Percentiles rank a stretch among this genome's conserved stretches.
Evolutionary conservation across 2,797 vertebrate genomes (phyloP).

Genomic region (Silurus aristotelis): DNA sequence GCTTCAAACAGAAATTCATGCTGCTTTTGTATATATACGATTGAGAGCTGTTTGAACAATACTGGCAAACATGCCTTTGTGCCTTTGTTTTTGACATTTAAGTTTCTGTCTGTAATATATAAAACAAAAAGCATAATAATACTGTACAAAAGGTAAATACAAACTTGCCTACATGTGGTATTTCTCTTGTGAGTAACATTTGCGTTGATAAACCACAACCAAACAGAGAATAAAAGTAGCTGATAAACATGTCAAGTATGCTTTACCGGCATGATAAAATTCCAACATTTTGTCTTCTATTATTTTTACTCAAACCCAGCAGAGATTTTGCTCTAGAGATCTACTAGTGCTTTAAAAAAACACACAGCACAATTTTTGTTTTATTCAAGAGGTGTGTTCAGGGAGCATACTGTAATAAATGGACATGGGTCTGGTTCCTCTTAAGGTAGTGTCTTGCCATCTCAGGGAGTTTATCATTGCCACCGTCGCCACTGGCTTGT

Average conservation of each 20-base stretch:
- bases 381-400: neutral
- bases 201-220: neutral
- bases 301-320: neutral
- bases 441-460: too few species aligned
- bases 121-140: neutral
- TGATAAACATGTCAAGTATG: neutral
- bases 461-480: too few species aligned
- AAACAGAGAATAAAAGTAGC: neutral
- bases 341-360: neutral
- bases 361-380: neutral
- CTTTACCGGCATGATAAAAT: neutral
- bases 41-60: neutral
- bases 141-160: neutral
- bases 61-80: neutral
- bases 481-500: too few species aligned
- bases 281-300: neutral
- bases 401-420: neutral
- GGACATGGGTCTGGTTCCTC: too few species aligned
- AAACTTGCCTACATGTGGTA: neutral
- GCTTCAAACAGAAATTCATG: neutral
- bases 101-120: neutral
- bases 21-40: neutral
- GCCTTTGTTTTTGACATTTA: conserved; percentile 26
- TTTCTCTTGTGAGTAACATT: neutral
- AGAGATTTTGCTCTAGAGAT: neutral